Percentiles rank a stretch among this genome's conserved stretches.
phyloP scores from a whole-genome alignment of 1,140 invertebrate genomes.

The Stenopsyche tienmushanensis region DNA sequence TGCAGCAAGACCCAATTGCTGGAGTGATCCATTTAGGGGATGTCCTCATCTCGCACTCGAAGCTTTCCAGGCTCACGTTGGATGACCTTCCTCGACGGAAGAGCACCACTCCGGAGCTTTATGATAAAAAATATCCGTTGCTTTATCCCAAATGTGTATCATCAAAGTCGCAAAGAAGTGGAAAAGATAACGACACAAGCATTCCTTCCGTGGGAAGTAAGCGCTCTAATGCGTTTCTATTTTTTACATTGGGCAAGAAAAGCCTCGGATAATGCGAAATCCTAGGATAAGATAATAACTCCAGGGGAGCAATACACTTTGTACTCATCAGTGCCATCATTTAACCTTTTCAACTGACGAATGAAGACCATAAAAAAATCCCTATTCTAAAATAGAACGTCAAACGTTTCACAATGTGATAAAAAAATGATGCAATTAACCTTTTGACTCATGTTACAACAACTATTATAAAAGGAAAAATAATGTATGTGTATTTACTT shows the following conservation, averaged over 20 bases:
- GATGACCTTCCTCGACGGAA: background rate
- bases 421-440: no score
- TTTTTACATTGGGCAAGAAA: no score
- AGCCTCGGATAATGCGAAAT: background rate
- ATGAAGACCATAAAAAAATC: background rate
- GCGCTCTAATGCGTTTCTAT: slow-evolving; percentile 7
- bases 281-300: background rate
- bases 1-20: no score
- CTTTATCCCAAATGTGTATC: slow-evolving; percentile 3
- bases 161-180: slow-evolving; percentile 1
- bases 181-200: slow-evolving; percentile 18
- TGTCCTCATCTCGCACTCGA: background rate
- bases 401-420: no score
- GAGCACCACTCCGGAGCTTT: background rate
- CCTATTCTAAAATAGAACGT: background rate
- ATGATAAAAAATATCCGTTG: background rate
- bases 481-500: no score
- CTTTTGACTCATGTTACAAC: no score
- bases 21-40: no score
- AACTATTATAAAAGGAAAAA: no score
- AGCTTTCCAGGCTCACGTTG: background rate
- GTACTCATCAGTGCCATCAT: background rate
- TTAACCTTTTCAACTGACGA: background rate
- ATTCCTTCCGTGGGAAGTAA: slow-evolving; percentile 4
- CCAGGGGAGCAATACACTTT: background rate